Evolutionary conservation across 1,140 invertebrate species (phyloP), one percentile per base, ranked within the genome.

Genomic region (Diorhabda sublineata): DNA sequence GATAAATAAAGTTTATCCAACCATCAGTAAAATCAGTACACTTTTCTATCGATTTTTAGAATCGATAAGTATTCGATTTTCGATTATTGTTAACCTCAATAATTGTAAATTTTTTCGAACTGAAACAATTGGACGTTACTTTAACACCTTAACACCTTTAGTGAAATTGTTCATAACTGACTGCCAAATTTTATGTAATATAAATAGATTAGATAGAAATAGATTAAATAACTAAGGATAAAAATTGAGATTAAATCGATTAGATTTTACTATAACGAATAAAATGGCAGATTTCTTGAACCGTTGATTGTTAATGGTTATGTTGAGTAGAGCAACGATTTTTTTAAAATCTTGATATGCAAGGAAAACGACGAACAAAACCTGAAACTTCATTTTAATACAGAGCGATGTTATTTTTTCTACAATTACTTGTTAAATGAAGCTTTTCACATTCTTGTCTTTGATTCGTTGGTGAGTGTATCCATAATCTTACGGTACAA

Each of bases 131-230:
- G 58, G 58, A 26, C n/a, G n/a, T 60, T 60, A 26, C 58, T 26
- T 26, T 26, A 26, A 26, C 26, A 26, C 26, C 26, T 26, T 26
- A 26, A 42, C 58, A 60, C n/a, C 45, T 52, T 9, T 52, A 6
- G 45, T 52, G 45, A 60, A 56, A 65, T 26, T 5, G 7, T 66
- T 66, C 58, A 66, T 42, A 47, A 66, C 7, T 68, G 66, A 68
- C 66, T 68, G 66, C 66, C 66, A 68, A 56, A 68, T 68, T 62
- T 62, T 68, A 63, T 68, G 61, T 68, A 68, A 26, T 43, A 44
- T 68, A 68, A 44, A 45, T 68, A n/a, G n/a, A n/a, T 52, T 66
- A 66, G 57, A 59, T 66, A 66, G 65, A 9, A 43, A 11, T 45
- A 66, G 57, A 59, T 58, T 45, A 52, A 9, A 43, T 4, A 42